Evolutionary conservation across 2,888 invertebrate genomes (phyloP).

Genomic region (Schrankia costaestrigalis): DNA sequence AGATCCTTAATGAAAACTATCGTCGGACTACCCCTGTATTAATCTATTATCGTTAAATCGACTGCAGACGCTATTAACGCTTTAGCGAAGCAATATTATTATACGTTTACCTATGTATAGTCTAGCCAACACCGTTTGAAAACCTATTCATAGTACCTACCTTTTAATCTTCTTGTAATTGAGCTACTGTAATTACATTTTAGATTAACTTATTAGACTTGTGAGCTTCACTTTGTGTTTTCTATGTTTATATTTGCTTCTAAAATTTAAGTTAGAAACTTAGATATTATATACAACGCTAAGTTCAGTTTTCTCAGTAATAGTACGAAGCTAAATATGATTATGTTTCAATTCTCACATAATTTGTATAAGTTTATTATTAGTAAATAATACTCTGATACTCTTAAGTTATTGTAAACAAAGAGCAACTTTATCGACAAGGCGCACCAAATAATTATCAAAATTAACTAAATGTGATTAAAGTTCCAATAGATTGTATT

Average conservation of each 20-base stretch:
- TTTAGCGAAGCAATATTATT: constrained; percentile 18
- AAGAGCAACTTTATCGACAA: no score
- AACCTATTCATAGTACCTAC: constrained; percentile 13
- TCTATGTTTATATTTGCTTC: constrained; percentile 6
- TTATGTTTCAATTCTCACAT: no score
- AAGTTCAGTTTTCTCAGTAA: no score
- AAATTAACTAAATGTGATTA: no score
- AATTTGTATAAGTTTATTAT: no score
- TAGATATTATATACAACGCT: no score
- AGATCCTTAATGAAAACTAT: constrained; percentile 58
- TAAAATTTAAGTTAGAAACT: no score
- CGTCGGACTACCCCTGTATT: constrained; percentile 40
- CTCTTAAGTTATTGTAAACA: no score
- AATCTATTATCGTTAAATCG: constrained; percentile 54
- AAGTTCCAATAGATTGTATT: no score
- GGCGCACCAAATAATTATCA: no score
- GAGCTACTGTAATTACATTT: constrained; percentile 24
- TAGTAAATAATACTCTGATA: no score
- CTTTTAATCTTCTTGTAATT: constrained; percentile 18
- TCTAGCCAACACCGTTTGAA: constrained; percentile 9
- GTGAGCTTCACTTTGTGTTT: constrained; percentile 6
- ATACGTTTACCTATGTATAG: constrained; percentile 12
- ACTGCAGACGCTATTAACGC: constrained; percentile 49
- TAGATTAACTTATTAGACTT: constrained; percentile 11
- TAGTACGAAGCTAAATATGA: no score